Evolutionary conservation across 2,113 vertebrate genomes (phyloP).

Genomic region (Emydura subglobosa): DNA sequence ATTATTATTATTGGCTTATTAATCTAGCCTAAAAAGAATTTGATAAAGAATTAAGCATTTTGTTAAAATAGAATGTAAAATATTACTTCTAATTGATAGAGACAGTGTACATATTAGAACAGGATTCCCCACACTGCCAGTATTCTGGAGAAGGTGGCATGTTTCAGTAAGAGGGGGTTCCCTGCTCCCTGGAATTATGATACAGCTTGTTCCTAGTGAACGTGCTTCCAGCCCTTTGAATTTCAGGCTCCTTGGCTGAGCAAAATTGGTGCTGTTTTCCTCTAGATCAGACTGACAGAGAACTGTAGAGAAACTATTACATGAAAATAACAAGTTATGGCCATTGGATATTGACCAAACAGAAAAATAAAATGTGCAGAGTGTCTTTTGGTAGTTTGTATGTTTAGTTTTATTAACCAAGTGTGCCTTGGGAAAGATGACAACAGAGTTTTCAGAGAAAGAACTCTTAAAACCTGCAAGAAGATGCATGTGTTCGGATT

Average conservation of each 20-base stretch:
- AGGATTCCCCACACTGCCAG: not conserved
- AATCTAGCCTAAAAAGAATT: not conserved
- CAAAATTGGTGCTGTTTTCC: not conserved
- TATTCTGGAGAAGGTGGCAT: not conserved
- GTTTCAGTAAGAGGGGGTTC: not conserved
- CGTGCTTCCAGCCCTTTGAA: conserved; percentile 12
- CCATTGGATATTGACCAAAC: not conserved
- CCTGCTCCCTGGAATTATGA: not conserved
- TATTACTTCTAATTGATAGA: not conserved
- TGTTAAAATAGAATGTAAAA: not conserved
- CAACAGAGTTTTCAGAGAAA: not conserved
- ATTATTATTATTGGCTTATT: not conserved
- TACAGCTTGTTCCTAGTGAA: not conserved
- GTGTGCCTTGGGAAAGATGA: not conserved
- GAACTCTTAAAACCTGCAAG: not conserved
- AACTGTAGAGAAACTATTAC: not conserved
- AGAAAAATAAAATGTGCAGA: not conserved
- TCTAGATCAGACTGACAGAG: not conserved
- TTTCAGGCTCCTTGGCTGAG: not conserved
- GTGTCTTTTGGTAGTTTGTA: not conserved
- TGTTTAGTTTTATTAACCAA: not conserved
- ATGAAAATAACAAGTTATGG: not conserved
- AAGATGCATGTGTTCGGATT: not conserved
- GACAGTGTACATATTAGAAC: not conserved
- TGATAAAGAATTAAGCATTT: not conserved